Evolutionary conservation across 2,888 invertebrate genomes (phyloP), one percentile per base, ranked within the genome.

Genomic region (Drosophila setosimentum): DNA sequence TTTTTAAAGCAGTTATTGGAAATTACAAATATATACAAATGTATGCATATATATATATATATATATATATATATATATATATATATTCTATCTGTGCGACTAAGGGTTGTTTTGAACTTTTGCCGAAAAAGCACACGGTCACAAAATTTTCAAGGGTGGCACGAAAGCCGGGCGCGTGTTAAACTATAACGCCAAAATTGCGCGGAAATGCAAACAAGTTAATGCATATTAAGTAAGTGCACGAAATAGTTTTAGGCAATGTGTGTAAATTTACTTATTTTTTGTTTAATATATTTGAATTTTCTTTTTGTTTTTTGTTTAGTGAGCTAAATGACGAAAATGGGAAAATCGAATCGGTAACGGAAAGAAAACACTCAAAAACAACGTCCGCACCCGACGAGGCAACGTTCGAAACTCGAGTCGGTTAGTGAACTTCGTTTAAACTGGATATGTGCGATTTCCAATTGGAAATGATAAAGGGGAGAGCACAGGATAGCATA

Each of bases 391-490:
- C 72, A 80, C 89, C 83, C 82, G 78, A 76, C 80, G 80, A 85
- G 71, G 70, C 66, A 85, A 85, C 87, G 88, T 78, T 86, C 76
- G 80, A 85, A 91, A 91, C 91, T 91, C 87, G 62, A 83, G 35
- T 55, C 89, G 91, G 91, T 81, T 85, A 91, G 78, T 90, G 91
- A 91, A 91, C 91, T 86, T 84, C 84, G 82, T 70, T 57, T 29
- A 35, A 50, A 61, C 68, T 71, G 62, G 50, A 60, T 70, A 50
- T 66, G 77, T 76, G 76, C 89, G 58, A 32, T 40, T 42, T 86
- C 85, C 85, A 86, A 83, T 88, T 88, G 85, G 85, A 85, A 85
- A 33, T 48, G 45, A n/a, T 40, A 71, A 78, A 76, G 79, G 76
- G 87, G 76, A 87, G 76, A 76, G 62, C 51, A 61, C 54, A 68